Evolutionary conservation across 2,888 invertebrate genomes (phyloP), one percentile per base, ranked within the genome.

Genomic region (Agrotis puta): DNA sequence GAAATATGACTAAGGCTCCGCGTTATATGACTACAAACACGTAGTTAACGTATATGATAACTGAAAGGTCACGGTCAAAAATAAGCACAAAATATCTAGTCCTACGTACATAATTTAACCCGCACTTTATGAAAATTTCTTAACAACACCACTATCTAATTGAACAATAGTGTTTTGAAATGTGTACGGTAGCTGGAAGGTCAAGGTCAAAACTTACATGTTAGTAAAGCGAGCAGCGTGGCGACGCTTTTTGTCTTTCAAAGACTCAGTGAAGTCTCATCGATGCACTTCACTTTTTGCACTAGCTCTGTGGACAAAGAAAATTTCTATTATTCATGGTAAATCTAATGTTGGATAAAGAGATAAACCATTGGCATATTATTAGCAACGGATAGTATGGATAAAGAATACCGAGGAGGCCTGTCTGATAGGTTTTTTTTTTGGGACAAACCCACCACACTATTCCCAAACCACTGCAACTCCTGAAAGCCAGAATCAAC

Each of bases 151-250:
- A 18, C 2, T 16, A 51, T 7, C 22, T 22, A 7, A 16, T 53
- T 6, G 53, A 16, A 16, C 16, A 24, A 3, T 53, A 24, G 9
- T 24, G 53, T 54, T 11, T 54, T 54, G 53, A 24, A 24, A 4
- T 27, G 16, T 53, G 11, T 54, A 27, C 3, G 27, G 27, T 53
- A n/a, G 14, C n/a, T 45, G 48, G 51, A 66, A 66, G 54, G 43
- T 62, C 47, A 77, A 71, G 54, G 54, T 63, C 48, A 68, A 57
- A 81, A 94, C 94, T 94, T 89, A 95, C 95, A 94, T 83, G 87
- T 92, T 77, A 88, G 87, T 89, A 86, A 87, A 90, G 84, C 90
- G 92, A 90, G 90, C 94, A 94, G 95, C 90, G 92, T 94, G 94
- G 88, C 89, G 91, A 90, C 90, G 89, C 88, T 87, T 85, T 73